Evolutionary conservation across 1,140 invertebrate genomes (phyloP), one percentile per base, ranked within the genome.

Genomic region (Drosophila cardini): DNA sequence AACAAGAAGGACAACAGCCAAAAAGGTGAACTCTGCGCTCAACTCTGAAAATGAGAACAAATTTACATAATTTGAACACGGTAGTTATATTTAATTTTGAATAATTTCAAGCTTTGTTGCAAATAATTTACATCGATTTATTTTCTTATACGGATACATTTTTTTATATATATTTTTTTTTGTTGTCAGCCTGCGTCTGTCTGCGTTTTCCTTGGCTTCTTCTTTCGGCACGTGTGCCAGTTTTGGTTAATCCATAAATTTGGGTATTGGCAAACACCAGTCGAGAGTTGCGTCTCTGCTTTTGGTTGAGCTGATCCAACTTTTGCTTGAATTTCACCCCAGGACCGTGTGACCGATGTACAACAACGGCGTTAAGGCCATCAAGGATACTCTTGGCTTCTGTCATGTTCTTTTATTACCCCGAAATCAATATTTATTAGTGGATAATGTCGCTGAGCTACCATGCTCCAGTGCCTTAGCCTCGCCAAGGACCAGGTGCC

Each of bases 341-440:
- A 16, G 32, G 2, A 34, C 55, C 26, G 13, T 38, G 69, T 69
- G 71, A 69, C 56, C 65, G 64, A 73, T 73, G 65, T 55, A 38
- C 64, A 56, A 62, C 72, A 69, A 36, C 11, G 36, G 36, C 62
- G 72, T 63, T 78, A 78, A 78, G 70, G 50, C 56, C 65, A 45
- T 53, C 36, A 55, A 72, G 73, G 60, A 76, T 78, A 61, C 55
- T 74, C 56, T 82, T 81, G 61, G 61, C 78, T 78, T 67, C 76
- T 81, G 57, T 78, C 74, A 73, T 82, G 74, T 61, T 67, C 70
- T 73, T 79, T 77, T 79, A 79, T 79, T 79, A 77, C 69, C 55
- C 52, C 65, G 53, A 82, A 81, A 81, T 81, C 80, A 82, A 82
- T 81, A 82, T 82, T 81, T 78, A 82, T 81, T 81, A 82, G 70